Evolutionary conservation across 2,888 invertebrate species (phyloP).

Genomic region (Stenodema calcarata): DNA sequence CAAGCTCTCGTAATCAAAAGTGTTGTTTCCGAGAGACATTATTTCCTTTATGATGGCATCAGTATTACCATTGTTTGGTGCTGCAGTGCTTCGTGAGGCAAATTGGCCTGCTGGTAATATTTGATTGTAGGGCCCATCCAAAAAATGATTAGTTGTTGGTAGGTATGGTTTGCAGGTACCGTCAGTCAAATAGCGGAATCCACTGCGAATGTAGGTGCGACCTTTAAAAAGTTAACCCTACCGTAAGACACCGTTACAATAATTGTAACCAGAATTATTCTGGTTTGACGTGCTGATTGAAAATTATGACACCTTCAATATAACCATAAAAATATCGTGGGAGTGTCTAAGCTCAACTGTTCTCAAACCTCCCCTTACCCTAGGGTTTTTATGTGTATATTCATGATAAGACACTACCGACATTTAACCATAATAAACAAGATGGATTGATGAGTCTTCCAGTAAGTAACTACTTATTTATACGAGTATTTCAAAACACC

Average conservation of each 20-base stretch:
- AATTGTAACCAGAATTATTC: too few species aligned
- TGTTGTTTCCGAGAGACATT: slow-evolving; percentile 3
- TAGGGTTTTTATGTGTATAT: too few species aligned
- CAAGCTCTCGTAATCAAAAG: not conserved
- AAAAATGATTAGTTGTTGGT: not conserved
- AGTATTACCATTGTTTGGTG: not conserved
- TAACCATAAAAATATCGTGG: too few species aligned
- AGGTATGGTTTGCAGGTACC: not conserved
- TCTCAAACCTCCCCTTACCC: too few species aligned
- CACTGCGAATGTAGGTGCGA: not conserved
- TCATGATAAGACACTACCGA: too few species aligned
- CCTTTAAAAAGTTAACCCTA: not conserved
- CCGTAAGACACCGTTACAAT: too few species aligned
- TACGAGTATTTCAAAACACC: not conserved
- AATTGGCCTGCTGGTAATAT: not conserved
- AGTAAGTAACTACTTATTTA: too few species aligned
- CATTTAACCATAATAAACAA: too few species aligned
- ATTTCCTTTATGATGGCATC: slow-evolving; percentile 13
- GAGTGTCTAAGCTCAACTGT: too few species aligned
- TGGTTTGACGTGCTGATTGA: too few species aligned
- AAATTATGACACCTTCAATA: too few species aligned
- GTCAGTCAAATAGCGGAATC: not conserved
- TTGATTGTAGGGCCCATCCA: not conserved
- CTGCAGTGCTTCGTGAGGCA: not conserved
- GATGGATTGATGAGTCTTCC: too few species aligned